Evolutionary conservation across 2,113 vertebrate species (phyloP).

Genomic region (Callopanchax toddi): DNA sequence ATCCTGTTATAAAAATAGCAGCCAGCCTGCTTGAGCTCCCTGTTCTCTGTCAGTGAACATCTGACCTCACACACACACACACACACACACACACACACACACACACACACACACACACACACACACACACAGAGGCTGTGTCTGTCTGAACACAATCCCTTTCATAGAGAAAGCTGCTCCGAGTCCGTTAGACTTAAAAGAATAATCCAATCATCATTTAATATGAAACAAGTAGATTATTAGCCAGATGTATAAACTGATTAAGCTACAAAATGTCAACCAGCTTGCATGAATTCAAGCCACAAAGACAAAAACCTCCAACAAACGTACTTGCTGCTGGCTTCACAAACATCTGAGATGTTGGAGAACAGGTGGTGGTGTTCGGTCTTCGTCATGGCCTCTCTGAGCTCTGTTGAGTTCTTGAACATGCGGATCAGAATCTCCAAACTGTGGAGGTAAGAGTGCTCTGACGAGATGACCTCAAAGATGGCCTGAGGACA

Average conservation of each 20-base stretch:
- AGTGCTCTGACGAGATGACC: slow-evolving; percentile 97
- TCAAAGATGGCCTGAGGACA: slow-evolving; percentile 91
- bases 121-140: too few species aligned
- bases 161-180: too few species aligned
- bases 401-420: slow-evolving; percentile 87
- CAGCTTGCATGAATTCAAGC: slow-evolving; percentile 24
- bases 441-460: slow-evolving; percentile 94
- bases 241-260: too few species aligned
- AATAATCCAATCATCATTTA: too few species aligned
- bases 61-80: slow-evolving; percentile 11
- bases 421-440: slow-evolving; percentile 96
- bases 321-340: slow-evolving; percentile 90
- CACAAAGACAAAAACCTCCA: not conserved
- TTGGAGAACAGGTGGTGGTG: slow-evolving; percentile 98
- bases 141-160: too few species aligned
- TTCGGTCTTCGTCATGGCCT: slow-evolving; percentile 95
- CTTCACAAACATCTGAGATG: slow-evolving; percentile 90
- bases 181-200: too few species aligned
- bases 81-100: not conserved
- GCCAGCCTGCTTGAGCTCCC: not conserved
- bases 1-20: not conserved
- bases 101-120: not conserved
- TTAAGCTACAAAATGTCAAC: not conserved
- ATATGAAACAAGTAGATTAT: not conserved
- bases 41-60: slow-evolving; percentile 8